A percentile compares a stretch with the other conserved stretches of the same genome.
phyloP scores from a whole-genome alignment of 2,113 vertebrate species.

The Atrichornis clamosus region DNA sequence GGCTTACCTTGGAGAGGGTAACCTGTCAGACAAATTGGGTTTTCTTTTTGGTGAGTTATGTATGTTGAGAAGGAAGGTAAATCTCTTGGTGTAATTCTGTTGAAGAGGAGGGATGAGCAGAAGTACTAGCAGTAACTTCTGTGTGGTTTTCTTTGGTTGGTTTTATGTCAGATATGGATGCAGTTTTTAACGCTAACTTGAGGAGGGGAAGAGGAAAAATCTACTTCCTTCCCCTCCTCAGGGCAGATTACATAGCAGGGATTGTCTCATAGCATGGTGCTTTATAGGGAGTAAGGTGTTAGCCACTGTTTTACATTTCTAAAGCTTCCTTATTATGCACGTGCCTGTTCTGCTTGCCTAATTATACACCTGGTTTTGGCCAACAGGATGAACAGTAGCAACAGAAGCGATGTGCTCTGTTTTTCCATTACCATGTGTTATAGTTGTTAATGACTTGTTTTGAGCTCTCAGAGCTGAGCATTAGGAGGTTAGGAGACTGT shows the following conservation, averaged over 20 bases:
- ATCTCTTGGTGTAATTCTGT: background rate
- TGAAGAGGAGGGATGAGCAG: background rate
- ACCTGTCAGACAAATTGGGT: rapidly evolving
- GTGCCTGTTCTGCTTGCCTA: background rate
- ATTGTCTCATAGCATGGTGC: background rate
- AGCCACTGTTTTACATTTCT: slow-evolving; percentile 53
- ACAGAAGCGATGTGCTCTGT: background rate
- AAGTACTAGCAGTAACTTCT: background rate
- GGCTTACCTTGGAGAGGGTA: background rate
- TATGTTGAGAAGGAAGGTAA: background rate
- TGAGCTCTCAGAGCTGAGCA: background rate
- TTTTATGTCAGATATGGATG: background rate
- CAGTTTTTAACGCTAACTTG: background rate
- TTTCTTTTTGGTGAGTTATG: background rate
- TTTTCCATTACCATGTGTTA: background rate
- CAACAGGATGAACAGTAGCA: background rate
- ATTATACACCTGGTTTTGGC: background rate
- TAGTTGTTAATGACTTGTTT: background rate
- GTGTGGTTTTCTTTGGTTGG: background rate
- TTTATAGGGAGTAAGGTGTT: background rate
- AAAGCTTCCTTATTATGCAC: background rate
- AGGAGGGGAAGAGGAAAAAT: background rate
- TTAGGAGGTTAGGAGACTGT: background rate
- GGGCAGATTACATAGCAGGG: background rate
- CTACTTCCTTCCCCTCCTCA: background rate